Base-by-base conservation (phyloP, 2,888 invertebrate genomes). In the Eucriotettix oculatus region DNA sequence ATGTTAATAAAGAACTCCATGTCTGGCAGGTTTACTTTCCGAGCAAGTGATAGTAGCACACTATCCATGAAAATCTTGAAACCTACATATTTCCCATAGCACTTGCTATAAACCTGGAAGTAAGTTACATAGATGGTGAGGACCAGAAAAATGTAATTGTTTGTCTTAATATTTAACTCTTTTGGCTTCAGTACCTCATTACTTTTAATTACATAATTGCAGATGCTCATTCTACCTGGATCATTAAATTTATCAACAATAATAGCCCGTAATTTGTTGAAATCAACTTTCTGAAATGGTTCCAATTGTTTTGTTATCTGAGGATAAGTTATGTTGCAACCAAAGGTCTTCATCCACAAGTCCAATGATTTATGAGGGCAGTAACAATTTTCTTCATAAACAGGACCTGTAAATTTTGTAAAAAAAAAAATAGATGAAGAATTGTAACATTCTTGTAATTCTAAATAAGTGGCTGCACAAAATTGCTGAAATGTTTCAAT, bases 1-100 rank as follows among this genome's bases (percentile, higher is more conserved):
- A 97, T 78, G 75, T 97, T 98, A 56, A 90, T 80, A 66, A 95
- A 86, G 68, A 97, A 83, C 73, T 97, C 95, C 67, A 90, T 75
- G 73, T 97, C 88, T 9, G 95, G 94, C 59, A 97, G 72, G 29
- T 75, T 68, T 29, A 87, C 84, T 79, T 93, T 92, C 65, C 94
- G 79, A 14, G 84, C 73, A 57, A 98, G 71, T 0, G 91, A 94
- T 55, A 90, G 72, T 42, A 98, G 73, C 61, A 93, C 85, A 54
- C 85, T 84, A 74, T 98, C 97, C 74, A 90, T 83, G 75, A 98
- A 97, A 84, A 93, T 91, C 72, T 93, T 93, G 72, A 97, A 98
- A 0, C 93, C 97, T 12, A 93, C 87, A 77, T 97, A 88, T 72
- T 94, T 86, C 14, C 97, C 97, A 75, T 92, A 92, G 70, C 96